phyloP scores from a whole-genome alignment of 2,113 vertebrate species.

The Nannospalax galili region DNA sequence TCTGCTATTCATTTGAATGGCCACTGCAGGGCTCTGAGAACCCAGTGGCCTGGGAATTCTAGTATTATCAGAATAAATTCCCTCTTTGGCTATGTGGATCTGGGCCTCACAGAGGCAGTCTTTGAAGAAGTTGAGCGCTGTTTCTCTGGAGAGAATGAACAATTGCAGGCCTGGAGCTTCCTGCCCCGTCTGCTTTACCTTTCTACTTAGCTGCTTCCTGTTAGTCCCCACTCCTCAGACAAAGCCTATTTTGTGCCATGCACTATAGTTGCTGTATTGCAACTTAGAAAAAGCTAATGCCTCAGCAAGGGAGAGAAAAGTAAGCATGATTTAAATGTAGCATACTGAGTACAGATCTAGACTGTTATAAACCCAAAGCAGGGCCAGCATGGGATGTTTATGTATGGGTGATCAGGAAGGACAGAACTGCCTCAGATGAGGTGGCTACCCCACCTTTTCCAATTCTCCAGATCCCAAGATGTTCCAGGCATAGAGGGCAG shows the following conservation, averaged over 20 bases:
- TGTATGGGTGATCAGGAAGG: background rate
- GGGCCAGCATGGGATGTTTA: background rate
- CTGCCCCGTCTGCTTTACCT: background rate
- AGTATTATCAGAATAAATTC: conserved; percentile 47
- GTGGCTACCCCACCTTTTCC: background rate
- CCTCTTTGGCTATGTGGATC: conserved; percentile 23
- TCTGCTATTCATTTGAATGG: conserved; percentile 46
- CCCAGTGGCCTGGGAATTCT: conserved; percentile 7
- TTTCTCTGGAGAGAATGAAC: conserved; percentile 44
- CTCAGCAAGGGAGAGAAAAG: background rate
- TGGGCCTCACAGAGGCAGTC: background rate
- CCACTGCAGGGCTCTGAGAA: background rate
- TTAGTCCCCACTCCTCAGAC: background rate
- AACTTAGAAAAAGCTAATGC: background rate
- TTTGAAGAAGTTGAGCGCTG: conserved; percentile 27
- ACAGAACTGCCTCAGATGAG: background rate
- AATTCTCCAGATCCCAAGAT: background rate
- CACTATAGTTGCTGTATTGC: background rate
- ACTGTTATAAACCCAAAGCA: background rate
- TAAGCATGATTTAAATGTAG: background rate
- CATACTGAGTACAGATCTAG: background rate
- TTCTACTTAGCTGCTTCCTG: conserved; percentile 16
- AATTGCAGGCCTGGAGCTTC: background rate
- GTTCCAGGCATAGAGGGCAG: background rate
- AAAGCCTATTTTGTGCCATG: background rate